Conservation (phyloP, 2,797 vertebrate genomes). For the Ficedula albicollis region DNA sequence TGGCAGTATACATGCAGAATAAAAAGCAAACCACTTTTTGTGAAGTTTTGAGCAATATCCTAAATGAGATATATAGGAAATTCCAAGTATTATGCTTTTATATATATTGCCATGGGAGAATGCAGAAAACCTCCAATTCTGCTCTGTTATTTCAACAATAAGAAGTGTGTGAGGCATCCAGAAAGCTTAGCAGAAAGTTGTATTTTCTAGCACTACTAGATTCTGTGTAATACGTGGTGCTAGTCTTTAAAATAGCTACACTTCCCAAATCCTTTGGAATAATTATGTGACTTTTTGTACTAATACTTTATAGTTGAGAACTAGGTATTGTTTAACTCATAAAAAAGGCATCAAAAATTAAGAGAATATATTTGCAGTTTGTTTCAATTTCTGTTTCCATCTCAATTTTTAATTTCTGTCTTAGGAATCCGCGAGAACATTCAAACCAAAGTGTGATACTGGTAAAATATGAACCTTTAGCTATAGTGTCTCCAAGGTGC, state of each 20-base stretch:
- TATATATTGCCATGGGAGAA: not conserved
- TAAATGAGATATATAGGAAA: not conserved
- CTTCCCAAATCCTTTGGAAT: not conserved
- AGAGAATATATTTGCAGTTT: not conserved
- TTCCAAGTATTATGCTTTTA: not conserved
- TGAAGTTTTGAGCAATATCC: not conserved
- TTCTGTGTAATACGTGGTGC: not conserved
- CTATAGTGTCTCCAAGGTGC: not conserved
- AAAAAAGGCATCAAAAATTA: not conserved
- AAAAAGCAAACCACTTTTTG: not conserved
- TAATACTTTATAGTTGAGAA: not conserved
- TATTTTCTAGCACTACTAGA: not conserved
- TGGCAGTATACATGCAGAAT: not conserved
- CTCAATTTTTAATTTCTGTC: not conserved
- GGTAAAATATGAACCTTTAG: not conserved
- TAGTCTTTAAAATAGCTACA: not conserved
- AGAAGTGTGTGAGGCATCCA: not conserved
- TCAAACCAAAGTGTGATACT: not conserved
- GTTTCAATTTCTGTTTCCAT: not conserved
- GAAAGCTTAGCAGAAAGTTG: not conserved
- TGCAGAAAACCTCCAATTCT: not conserved
- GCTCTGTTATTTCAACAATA: not conserved
- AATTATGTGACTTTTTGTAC: not conserved
- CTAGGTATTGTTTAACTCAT: not conserved
- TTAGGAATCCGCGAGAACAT: not conserved